Evolutionary conservation across 2,888 invertebrate genomes (phyloP).

Genomic region (Dexiosoma caninum): DNA sequence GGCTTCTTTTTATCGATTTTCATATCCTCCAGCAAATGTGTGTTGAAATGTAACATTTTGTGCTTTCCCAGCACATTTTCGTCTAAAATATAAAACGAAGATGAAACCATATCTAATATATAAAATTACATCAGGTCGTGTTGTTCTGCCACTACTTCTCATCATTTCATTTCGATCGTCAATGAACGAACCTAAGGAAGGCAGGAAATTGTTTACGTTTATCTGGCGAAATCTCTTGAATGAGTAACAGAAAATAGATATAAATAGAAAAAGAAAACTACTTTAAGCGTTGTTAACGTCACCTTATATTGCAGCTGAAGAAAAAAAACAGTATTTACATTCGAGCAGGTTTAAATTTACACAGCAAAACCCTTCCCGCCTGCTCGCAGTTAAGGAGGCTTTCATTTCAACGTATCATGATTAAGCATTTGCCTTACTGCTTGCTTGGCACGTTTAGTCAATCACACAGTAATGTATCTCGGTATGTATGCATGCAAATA

Average conservation of each 20-base stretch:
- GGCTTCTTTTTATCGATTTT: slow-evolving; percentile 62
- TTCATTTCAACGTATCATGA: background rate
- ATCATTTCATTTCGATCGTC: background rate
- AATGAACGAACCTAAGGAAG: background rate
- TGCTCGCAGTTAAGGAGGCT: background rate
- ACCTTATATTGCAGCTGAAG: slow-evolving; percentile 24
- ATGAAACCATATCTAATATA: slow-evolving; percentile 17
- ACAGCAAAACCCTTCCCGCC: background rate
- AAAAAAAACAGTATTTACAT: too few relatives aligned
- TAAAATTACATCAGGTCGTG: slow-evolving; percentile 49
- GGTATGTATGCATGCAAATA: background rate
- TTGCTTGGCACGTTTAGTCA: slow-evolving; percentile 24
- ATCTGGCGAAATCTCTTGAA: slow-evolving; percentile 43
- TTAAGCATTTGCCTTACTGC: background rate
- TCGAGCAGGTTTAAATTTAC: too few relatives aligned
- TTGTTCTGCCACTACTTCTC: background rate
- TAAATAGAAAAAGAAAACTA: slow-evolving; percentile 3
- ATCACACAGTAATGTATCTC: slow-evolving; percentile 46
- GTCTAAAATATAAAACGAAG: background rate
- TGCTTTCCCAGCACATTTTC: background rate
- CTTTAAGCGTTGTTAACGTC: slow-evolving; percentile 48
- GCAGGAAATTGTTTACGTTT: slow-evolving; percentile 56
- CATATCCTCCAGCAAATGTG: slow-evolving; percentile 54
- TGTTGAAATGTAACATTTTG: slow-evolving; percentile 2
- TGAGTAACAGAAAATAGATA: background rate